Conservation (phyloP, 2,113 vertebrate genomes). For the Anthoscopus minutus region DNA sequence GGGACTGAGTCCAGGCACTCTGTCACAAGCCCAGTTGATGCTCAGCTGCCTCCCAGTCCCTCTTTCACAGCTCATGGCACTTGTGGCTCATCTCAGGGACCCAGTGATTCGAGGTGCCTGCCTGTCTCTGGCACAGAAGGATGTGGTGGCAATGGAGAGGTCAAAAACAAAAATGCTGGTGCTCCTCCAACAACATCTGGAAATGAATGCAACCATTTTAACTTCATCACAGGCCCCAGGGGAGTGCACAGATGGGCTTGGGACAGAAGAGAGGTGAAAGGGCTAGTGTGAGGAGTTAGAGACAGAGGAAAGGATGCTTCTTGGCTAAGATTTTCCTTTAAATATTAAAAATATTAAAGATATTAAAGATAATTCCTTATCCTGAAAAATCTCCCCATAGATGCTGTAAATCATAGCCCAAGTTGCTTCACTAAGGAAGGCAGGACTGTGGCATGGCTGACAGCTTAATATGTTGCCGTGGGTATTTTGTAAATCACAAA, state of each 20-base stretch:
- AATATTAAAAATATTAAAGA: background rate
- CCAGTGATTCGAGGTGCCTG: accelerated
- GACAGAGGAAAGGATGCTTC: background rate
- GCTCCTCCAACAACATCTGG: background rate
- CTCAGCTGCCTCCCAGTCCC: background rate
- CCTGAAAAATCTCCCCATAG: background rate
- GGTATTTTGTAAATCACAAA: background rate
- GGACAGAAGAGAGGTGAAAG: background rate
- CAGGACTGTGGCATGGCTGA: background rate
- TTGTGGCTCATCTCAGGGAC: background rate
- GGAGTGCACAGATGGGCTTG: background rate
- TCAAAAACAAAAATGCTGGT: background rate
- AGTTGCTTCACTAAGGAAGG: background rate
- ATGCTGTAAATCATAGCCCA: background rate
- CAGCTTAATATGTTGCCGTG: background rate
- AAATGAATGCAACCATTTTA: background rate
- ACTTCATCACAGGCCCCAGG: background rate
- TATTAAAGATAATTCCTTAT: background rate
- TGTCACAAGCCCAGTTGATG: background rate
- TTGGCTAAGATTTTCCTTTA: background rate
- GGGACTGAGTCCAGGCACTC: background rate
- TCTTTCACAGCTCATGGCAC: background rate
- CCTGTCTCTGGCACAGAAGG: background rate
- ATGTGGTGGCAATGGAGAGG: background rate
- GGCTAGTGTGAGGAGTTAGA: background rate